Percentiles rank a stretch among this genome's conserved stretches.
Evolutionary conservation across 2,113 vertebrate species (phyloP).

Genomic region (Apeltes quadracus): DNA sequence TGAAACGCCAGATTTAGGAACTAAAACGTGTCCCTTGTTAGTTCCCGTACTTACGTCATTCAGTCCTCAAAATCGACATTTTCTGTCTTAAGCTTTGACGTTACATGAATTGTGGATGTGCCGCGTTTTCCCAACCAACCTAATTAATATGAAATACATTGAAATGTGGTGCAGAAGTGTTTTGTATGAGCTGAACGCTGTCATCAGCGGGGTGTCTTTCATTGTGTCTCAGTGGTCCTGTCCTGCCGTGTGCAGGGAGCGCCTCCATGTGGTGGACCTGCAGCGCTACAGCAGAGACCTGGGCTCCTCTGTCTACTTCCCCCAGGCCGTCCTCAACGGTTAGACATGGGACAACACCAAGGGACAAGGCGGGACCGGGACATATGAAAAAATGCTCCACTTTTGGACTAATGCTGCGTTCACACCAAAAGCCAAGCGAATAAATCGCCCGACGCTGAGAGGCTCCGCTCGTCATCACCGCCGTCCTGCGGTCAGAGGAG

Average conservation of each 20-base stretch:
- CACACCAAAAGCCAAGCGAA: too few species aligned
- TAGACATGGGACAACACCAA: neutral
- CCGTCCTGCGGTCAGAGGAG: too few species aligned
- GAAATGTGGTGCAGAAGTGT: neutral
- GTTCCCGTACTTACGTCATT: too few species aligned
- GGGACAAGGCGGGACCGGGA: neutral
- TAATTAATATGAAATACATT: accelerated
- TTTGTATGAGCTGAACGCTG: neutral
- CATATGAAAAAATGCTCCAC: too few species aligned
- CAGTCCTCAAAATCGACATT: neutral
- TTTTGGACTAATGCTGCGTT: too few species aligned
- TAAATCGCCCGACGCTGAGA: too few species aligned
- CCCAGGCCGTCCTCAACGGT: slow-evolving; percentile 60
- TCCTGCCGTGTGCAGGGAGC: slow-evolving; percentile 54
- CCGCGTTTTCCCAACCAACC: neutral
- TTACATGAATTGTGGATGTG: accelerated
- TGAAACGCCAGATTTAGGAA: neutral
- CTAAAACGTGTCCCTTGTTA: neutral
- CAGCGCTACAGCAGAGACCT: slow-evolving; percentile 73
- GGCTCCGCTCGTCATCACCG: too few species aligned
- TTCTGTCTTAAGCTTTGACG: too few species aligned
- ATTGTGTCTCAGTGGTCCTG: slow-evolving; percentile 20
- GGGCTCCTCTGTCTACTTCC: slow-evolving; percentile 64
- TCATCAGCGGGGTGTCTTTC: too few species aligned
- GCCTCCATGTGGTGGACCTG: slow-evolving; percentile 55